phyloP scores from a whole-genome alignment of 2,797 vertebrate genomes.

The Bryconaethiops microstoma region DNA sequence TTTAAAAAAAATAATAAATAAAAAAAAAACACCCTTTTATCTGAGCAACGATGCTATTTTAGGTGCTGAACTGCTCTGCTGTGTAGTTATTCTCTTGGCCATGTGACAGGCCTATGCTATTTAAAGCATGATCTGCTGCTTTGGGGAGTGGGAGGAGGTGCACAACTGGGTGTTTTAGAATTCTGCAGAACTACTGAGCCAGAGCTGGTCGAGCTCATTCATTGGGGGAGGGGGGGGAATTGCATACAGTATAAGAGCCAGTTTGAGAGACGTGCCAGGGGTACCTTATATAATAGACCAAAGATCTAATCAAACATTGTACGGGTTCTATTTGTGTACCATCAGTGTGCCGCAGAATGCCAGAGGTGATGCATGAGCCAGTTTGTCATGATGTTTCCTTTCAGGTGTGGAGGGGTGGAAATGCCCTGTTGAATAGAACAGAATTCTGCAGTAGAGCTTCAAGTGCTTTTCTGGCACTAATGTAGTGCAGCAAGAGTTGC shows the following conservation, averaged over 20 bases:
- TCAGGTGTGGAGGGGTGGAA: constrained; percentile 13
- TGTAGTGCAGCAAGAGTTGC: constrained; percentile 30
- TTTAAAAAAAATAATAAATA: too few species aligned
- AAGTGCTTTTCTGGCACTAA: constrained; percentile 47
- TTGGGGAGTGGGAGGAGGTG: constrained; percentile 58
- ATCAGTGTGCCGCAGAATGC: background rate
- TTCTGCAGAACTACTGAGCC: constrained; percentile 64
- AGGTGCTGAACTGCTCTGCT: constrained; percentile 49
- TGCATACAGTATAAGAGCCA: constrained; percentile 65
- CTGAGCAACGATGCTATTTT: constrained; percentile 49
- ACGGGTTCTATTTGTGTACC: background rate
- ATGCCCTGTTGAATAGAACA: constrained; percentile 42
- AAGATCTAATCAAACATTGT: constrained; percentile 47
- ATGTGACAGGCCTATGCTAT: constrained; percentile 71
- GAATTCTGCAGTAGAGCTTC: constrained; percentile 38
- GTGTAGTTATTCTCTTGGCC: constrained; percentile 67
- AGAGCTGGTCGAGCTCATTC: constrained; percentile 46
- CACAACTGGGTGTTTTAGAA: constrained; percentile 59
- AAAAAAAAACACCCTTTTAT: constrained; percentile 40
- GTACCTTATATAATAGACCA: constrained; percentile 59
- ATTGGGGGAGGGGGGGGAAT: constrained; percentile 61
- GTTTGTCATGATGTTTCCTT: constrained; percentile 6
- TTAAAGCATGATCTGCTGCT: constrained; percentile 65
- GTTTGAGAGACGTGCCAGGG: constrained; percentile 65
- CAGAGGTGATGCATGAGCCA: background rate